These are phyloP conservation scores for Apis dorsata DNA, from an alignment of 1,140 invertebrate genomes.

Conservation along the genomic window DNA sequence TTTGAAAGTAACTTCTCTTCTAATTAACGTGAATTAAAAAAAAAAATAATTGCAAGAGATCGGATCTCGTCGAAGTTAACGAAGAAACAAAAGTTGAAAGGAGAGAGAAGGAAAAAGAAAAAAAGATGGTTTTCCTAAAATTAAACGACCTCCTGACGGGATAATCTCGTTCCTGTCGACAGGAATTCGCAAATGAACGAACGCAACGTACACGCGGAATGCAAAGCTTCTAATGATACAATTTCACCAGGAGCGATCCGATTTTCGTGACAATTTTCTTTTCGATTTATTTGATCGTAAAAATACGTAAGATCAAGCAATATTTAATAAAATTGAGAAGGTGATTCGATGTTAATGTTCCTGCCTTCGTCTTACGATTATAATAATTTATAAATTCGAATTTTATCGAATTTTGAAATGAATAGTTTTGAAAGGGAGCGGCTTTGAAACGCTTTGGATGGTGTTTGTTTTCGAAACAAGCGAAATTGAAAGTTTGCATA, in stretches of 20 bases:
- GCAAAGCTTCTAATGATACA: slow-evolving; percentile 1
- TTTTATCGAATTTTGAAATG: background rate
- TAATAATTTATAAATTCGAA: too few relatives aligned
- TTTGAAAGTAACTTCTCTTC: too few relatives aligned
- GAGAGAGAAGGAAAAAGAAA: too few relatives aligned
- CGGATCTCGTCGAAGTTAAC: background rate
- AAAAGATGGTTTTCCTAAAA: too few relatives aligned
- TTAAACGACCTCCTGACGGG: too few relatives aligned
- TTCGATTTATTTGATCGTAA: slow-evolving; percentile 45
- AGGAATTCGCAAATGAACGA: slow-evolving; percentile 35
- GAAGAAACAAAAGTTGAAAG: background rate
- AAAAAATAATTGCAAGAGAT: too few relatives aligned
- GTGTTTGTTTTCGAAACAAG: background rate
- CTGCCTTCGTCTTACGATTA: too few relatives aligned
- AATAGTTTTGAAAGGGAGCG: background rate
- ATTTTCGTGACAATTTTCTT: slow-evolving; percentile 50
- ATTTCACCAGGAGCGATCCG: slow-evolving; percentile 28
- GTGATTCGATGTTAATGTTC: background rate
- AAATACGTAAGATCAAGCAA: background rate
- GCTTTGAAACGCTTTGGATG: too few relatives aligned
- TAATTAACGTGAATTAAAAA: too few relatives aligned
- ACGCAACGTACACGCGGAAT: slow-evolving; percentile 57
- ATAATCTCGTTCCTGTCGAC: too few relatives aligned
- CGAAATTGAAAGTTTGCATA: background rate
- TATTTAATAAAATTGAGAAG: background rate